phyloP scores from a whole-genome alignment of 2,113 vertebrate genomes.

The Varanus komodoensis region DNA sequence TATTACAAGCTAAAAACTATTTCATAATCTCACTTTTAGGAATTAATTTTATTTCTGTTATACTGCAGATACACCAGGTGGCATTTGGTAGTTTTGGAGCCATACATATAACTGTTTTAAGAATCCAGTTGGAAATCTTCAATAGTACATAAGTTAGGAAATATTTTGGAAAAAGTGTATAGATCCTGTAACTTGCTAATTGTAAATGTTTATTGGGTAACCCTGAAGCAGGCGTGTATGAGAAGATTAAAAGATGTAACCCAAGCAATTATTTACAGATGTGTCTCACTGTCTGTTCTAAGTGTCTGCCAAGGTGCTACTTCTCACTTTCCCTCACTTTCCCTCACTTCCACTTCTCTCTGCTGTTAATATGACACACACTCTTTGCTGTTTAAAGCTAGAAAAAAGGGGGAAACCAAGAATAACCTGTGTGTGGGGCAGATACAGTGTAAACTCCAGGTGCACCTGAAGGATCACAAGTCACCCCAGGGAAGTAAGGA shows the following conservation, averaged over 20 bases:
- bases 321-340: background rate
- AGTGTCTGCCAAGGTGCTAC: background rate
- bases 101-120: no score
- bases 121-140: no score
- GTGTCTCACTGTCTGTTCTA: background rate
- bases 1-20: background rate
- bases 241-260: background rate
- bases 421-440: background rate
- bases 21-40: no score
- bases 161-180: no score
- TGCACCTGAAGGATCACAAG: background rate
- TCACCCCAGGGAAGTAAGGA: background rate
- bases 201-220: no score
- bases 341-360: background rate
- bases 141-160: no score
- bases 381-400: background rate
- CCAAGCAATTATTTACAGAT: background rate
- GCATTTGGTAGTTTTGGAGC: no score
- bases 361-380: background rate
- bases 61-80: background rate
- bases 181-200: no score
- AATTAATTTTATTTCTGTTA: no score
- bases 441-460: background rate
- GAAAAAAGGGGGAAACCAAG: background rate
- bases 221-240: no score